Percentiles rank a stretch among this genome's conserved stretches.
These are phyloP conservation scores for Amazona vittata DNA, from an alignment of 2,113 vertebrate genomes.

Conservation along the genomic window DNA sequence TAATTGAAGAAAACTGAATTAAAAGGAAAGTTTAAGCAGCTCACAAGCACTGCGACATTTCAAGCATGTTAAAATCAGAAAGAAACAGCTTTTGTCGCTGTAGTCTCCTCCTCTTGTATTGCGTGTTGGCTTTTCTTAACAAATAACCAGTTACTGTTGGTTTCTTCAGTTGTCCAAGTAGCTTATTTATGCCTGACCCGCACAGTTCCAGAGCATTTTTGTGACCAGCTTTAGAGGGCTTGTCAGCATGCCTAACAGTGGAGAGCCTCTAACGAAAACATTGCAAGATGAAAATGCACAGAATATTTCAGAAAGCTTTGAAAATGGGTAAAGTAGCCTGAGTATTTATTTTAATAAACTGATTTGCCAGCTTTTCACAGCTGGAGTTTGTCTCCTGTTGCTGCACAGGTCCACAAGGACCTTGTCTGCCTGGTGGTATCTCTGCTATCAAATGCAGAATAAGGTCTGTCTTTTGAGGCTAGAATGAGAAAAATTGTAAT, in stretches of 20 bases:
- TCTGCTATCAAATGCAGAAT: neutral
- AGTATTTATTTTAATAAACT: neutral
- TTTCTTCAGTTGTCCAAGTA: neutral
- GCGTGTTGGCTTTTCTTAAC: neutral
- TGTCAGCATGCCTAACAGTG: conserved; percentile 50
- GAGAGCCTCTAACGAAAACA: neutral
- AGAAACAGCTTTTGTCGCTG: conserved; percentile 60
- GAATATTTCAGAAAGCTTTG: neutral
- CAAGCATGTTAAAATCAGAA: conserved; percentile 66
- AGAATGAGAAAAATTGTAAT: neutral
- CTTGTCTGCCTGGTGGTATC: neutral
- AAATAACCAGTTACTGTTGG: conserved; percentile 6
- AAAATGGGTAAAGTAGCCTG: conserved; percentile 59
- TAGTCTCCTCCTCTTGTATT: conserved; percentile 57
- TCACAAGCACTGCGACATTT: conserved; percentile 41
- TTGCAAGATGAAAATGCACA: neutral
- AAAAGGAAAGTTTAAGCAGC: conserved; percentile 71
- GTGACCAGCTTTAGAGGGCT: neutral
- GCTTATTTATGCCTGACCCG: neutral
- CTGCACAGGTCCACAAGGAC: neutral
- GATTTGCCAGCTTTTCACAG: neutral
- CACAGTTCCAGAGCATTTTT: neutral
- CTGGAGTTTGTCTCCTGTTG: neutral
- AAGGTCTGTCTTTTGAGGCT: neutral
- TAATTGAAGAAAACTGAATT: conserved; percentile 54